A percentile compares a stretch with the other conserved stretches of the same genome.
These are phyloP conservation scores for Neocrepidodera transversa DNA, from an alignment of 2,888 invertebrate genomes.

Conservation along the genomic window DNA sequence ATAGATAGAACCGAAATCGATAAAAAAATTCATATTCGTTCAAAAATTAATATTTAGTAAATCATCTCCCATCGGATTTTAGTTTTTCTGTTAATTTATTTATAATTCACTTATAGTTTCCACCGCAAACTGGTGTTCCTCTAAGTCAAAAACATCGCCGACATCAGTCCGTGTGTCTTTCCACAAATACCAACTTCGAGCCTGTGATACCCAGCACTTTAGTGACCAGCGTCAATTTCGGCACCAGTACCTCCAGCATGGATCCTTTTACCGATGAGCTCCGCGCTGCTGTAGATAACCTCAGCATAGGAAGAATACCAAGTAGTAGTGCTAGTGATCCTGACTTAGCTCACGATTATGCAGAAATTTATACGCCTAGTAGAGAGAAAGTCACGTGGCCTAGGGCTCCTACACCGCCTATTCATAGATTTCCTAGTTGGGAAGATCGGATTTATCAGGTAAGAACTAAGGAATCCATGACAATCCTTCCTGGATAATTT, in stretches of 20 bases:
- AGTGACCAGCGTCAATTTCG: slow-evolving; percentile 55
- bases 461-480: slow-evolving; percentile 45
- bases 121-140: slow-evolving; percentile 58
- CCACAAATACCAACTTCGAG: slow-evolving; percentile 54
- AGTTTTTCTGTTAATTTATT: no score
- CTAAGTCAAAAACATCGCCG: slow-evolving; percentile 60
- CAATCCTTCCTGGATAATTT: background rate
- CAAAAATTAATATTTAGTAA: no score
- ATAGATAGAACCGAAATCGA: no score
- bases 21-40: no score
- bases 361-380: slow-evolving; percentile 92
- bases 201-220: slow-evolving; percentile 56
- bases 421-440: slow-evolving; percentile 81
- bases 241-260: slow-evolving; percentile 60
- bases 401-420: slow-evolving; percentile 84
- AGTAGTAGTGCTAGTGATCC: slow-evolving; percentile 72
- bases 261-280: slow-evolving; percentile 69
- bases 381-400: slow-evolving; percentile 66
- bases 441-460: slow-evolving; percentile 96
- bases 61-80: no score
- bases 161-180: slow-evolving; percentile 65
- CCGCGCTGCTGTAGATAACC: slow-evolving; percentile 67
- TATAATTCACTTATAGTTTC: slow-evolving; percentile 48
- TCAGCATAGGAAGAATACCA: slow-evolving; percentile 62
- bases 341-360: slow-evolving; percentile 85